Evolutionary conservation across 2,113 vertebrate genomes (phyloP).

Genomic region (Deroptyus accipitrinus): DNA sequence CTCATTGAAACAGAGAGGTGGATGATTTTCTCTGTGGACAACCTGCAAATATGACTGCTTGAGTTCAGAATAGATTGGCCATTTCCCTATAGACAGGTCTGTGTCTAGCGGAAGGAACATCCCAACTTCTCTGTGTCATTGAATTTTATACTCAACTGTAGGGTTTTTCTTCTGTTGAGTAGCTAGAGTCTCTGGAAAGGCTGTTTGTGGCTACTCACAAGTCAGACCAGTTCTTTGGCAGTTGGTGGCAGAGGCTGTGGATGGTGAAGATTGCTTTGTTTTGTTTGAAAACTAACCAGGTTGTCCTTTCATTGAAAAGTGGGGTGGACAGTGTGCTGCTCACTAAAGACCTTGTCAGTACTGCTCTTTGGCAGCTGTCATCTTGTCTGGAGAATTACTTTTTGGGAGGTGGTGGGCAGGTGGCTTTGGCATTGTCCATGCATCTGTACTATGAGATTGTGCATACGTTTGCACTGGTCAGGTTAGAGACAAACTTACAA

Average conservation of each 20-base stretch:
- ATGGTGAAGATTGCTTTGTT: neutral
- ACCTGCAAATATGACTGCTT: slow-evolving; percentile 44
- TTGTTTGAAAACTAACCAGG: neutral
- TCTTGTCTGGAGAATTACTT: neutral
- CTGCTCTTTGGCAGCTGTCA: neutral
- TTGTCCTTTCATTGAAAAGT: neutral
- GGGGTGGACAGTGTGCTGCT: neutral
- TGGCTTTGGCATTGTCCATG: neutral
- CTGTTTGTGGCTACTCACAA: neutral
- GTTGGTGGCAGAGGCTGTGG: neutral
- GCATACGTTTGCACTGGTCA: neutral
- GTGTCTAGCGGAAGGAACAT: neutral
- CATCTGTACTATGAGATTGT: neutral
- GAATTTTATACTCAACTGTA: neutral
- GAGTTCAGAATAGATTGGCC: slow-evolving; percentile 8
- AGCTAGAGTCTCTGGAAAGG: neutral
- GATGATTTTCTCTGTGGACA: slow-evolving; percentile 46
- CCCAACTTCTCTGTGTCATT: neutral
- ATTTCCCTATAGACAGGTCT: neutral
- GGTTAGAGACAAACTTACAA: neutral
- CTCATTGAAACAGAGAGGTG: slow-evolving; percentile 45
- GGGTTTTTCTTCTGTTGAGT: neutral
- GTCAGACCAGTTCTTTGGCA: neutral
- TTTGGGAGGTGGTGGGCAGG: neutral
- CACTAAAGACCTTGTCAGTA: neutral